Evolutionary conservation across 1,140 invertebrate genomes (phyloP).

Genomic region (Orchestia grillus): DNA sequence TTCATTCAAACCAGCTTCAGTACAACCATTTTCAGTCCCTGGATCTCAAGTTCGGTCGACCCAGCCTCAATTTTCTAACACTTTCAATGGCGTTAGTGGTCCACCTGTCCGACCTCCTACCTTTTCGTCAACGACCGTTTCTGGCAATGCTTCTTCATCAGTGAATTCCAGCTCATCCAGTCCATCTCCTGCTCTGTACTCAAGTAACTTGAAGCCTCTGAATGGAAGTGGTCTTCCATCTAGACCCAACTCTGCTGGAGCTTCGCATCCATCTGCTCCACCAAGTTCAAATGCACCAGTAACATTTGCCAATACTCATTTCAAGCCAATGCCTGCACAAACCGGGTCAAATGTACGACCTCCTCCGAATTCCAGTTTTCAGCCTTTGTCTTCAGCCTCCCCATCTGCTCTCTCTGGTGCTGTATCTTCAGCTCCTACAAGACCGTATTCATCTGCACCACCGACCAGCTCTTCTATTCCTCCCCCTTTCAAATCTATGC

Average conservation of each 20-base stretch:
- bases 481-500: background rate
- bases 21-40: conserved; percentile 20
- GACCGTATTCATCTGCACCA: background rate
- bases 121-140: background rate
- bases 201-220: background rate
- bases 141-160: background rate
- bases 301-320: background rate
- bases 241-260: background rate
- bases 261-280: background rate
- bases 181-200: background rate
- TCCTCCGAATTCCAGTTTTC: background rate
- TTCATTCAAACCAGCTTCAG: background rate
- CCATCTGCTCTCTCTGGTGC: background rate
- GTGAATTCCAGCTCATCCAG: background rate
- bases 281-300: background rate
- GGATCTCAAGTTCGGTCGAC: background rate
- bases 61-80: background rate
- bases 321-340: background rate
- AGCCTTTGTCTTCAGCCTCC: background rate
- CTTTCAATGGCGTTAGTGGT: conserved; percentile 22
- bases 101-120: conserved; percentile 12
- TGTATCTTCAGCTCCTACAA: background rate
- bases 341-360: background rate
- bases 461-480: background rate
- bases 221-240: background rate